Evolutionary conservation across 2,888 invertebrate species (phyloP), one percentile per base, ranked within the genome.

Genomic region (Scaptomyza cyrtandrae): DNA sequence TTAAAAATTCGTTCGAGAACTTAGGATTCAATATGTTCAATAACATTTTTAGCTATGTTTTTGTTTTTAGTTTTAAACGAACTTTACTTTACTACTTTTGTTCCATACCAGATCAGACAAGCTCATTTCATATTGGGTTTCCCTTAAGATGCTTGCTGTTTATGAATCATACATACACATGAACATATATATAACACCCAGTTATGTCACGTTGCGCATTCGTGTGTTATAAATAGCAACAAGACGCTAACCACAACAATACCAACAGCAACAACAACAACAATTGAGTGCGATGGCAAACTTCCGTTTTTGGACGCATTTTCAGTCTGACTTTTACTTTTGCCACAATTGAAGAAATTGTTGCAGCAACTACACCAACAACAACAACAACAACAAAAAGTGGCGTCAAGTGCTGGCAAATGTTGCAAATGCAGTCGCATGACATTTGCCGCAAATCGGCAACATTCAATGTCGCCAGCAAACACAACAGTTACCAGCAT

Each of bases 391-490:
- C 24, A 24, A 24, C 0, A 24, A 29, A 52, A 53, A 33, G 29
- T 33, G 24, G 11, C 46, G 14, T 16, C 58, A 52, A 39, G 14
- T 29, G 19, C 37, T 14, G 24, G 69, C 39, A 64, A 64, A 55
- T 59, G 64, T 54, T 70, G 80, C 73, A 73, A 72, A 63, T 71
- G 76, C 70, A 80, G 73, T 78, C 56, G 75, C 83, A 83, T 83
- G 86, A 71, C 83, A 80, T 80, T 80, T 86, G 86, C 78, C 59
- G 71, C 83, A 72, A 68, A 75, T 75, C 61, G 70, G 59, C 74
- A 71, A 64, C 80, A 83, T 83, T 84, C 86, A 84, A 84, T 84
- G 83, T 84, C 80, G 83, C 71, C 68, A 68, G 35, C 49, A 19
- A 48, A 24, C 19, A 49, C 11, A 37, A 6, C 58, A 49, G 27